These are phyloP conservation scores for Acleris emargana DNA, from an alignment of 2,888 invertebrate genomes.

Conservation along the genomic window DNA sequence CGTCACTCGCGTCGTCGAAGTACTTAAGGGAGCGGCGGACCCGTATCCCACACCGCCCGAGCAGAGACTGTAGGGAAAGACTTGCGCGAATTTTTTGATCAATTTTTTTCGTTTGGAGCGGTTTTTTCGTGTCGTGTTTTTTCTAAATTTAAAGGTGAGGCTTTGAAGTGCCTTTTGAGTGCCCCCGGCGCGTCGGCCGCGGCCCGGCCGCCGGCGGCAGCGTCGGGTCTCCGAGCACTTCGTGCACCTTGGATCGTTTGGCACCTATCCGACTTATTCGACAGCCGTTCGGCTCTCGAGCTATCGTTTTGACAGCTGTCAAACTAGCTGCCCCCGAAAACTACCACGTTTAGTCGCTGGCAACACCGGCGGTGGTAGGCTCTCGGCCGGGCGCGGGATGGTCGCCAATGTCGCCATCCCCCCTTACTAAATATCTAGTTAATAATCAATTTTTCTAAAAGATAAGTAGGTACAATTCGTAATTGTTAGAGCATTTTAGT, in stretches of 20 bases:
- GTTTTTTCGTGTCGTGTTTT: slow-evolving; percentile 76
- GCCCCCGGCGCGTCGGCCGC: slow-evolving; percentile 48
- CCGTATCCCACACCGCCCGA: slow-evolving; percentile 78
- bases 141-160: slow-evolving; percentile 66
- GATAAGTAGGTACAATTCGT: slow-evolving; percentile 74
- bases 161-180: slow-evolving; percentile 75
- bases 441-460: slow-evolving; percentile 51
- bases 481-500: slow-evolving; percentile 60
- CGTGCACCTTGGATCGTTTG: slow-evolving; percentile 33
- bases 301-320: slow-evolving; percentile 16
- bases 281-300: slow-evolving; percentile 25
- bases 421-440: slow-evolving; percentile 34
- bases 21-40: slow-evolving; percentile 45
- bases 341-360: slow-evolving; percentile 35
- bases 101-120: slow-evolving; percentile 73
- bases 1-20: slow-evolving; percentile 42
- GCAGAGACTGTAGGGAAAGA: slow-evolving; percentile 79
- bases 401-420: slow-evolving; percentile 36
- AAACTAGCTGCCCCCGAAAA: slow-evolving; percentile 32
- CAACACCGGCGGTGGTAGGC: slow-evolving; percentile 34
- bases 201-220: slow-evolving; percentile 19
- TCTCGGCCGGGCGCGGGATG: slow-evolving; percentile 35
- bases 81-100: slow-evolving; percentile 79
- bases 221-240: slow-evolving; percentile 12
- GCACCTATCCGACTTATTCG: slow-evolving; percentile 39